Evolutionary conservation across 2,888 invertebrate species (phyloP), one percentile per base, ranked within the genome.

Genomic region (Poecilobothrus nobilitatus): DNA sequence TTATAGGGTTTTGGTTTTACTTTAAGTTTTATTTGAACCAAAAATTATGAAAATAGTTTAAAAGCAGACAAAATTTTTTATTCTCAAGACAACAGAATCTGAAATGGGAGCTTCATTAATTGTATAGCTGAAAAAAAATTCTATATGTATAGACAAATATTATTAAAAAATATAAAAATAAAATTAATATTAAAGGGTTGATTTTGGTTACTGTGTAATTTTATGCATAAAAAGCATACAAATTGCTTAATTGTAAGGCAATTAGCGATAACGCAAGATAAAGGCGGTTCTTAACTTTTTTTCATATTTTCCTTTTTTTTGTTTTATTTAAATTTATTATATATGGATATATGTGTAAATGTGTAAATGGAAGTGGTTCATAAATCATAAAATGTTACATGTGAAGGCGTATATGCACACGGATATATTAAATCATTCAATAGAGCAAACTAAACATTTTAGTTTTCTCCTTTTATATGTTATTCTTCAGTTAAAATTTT

Each of bases 151-250:
- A 5, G 27, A 53, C 53, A 53, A 53, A 53, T 53, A 53, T 53
- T 53, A 53, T 15, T 53, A n/a, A 53, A 53, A n/a, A n/a, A n/a
- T n/a, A n/a, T n/a, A n/a, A n/a, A n/a, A n/a, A n/a, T n/a, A n/a
- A n/a, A 53, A 18, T 18, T 18, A 18, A 53, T 18, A 53, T 53
- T 53, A 53, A 53, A 53, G 53, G 53, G 53, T 53, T 53, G 53
- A 53, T 53, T 53, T 53, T 53, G 53, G 15, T 53, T 53, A 53
- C 53, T 53, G 53, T 53, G 53, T 53, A 53, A 53, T 53, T 53
- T 53, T 53, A 53, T 53, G 53, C 53, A 53, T 53, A 53, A 53
- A 53, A 53, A 53, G 18, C 53, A 53, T 53, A 53, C 53, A 53
- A 53, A 53, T 53, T 53, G 53, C 53, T 53, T 53, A 53, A 53